These are phyloP conservation scores for Pseudorhombus dupliciocellatus DNA, from an alignment of 2,113 vertebrate species.

Conservation along the genomic window DNA sequence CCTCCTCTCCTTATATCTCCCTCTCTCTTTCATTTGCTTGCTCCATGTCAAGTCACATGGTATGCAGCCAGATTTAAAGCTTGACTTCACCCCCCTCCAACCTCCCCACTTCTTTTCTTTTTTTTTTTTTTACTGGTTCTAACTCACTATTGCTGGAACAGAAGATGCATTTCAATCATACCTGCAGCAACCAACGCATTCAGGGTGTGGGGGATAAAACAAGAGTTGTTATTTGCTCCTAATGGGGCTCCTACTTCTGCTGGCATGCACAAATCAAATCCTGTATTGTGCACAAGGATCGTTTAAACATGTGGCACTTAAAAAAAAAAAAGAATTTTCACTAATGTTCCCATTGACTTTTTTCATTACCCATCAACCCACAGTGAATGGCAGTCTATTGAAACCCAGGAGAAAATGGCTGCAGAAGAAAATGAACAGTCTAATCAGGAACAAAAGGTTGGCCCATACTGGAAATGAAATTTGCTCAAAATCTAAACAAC, in stretches of 20 bases:
- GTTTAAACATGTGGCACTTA: constrained; percentile 39
- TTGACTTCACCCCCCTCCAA: constrained; percentile 65
- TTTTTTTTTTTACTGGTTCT: constrained; percentile 34
- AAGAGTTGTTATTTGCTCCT: constrained; percentile 28
- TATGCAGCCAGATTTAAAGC: constrained; percentile 76
- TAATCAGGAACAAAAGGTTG: constrained; percentile 63
- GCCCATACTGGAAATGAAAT: constrained; percentile 65
- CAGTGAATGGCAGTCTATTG: constrained; percentile 48
- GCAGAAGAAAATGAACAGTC: constrained; percentile 53
- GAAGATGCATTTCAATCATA: constrained; percentile 59
- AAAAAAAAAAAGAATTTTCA: constrained; percentile 46
- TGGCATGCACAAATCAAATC: constrained; percentile 39
- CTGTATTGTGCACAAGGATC: constrained; percentile 8
- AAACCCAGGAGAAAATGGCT: constrained; percentile 39
- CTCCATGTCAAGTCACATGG: constrained; percentile 75
- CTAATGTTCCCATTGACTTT: constrained; percentile 51
- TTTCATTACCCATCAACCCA: constrained; percentile 32
- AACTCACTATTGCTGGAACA: constrained; percentile 59
- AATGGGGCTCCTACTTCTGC: not conserved
- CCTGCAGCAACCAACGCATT: constrained; percentile 39
- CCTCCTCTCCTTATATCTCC: constrained; percentile 20
- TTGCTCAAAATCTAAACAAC: constrained; percentile 67
- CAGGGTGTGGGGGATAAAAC: constrained; percentile 11
- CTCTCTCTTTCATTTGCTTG: constrained; percentile 61
- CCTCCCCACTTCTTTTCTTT: not conserved